Percentiles rank a stretch among this genome's conserved stretches.
phyloP scores from a whole-genome alignment of 37 sponge, comb jelly and placozoan genomes.

The Aphrocallistes beatrix region DNA sequence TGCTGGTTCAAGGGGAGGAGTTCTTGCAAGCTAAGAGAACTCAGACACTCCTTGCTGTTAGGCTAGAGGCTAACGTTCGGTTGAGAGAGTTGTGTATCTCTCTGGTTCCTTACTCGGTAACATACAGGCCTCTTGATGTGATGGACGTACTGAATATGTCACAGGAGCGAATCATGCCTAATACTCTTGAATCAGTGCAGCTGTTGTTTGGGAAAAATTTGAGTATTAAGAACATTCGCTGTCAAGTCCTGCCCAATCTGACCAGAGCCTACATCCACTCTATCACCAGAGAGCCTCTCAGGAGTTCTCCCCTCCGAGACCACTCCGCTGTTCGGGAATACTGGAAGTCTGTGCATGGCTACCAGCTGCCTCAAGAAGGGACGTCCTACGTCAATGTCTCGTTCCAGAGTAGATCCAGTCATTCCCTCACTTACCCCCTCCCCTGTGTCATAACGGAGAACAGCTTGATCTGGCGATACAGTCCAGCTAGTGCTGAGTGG shows the following conservation, averaged over 20 bases:
- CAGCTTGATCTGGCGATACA: not conserved
- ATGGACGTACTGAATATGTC: not conserved
- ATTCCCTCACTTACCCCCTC: not conserved
- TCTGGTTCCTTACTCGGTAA: not conserved
- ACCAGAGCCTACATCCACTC: not conserved
- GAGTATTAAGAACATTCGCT: not conserved
- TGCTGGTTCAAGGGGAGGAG: conserved; percentile 43
- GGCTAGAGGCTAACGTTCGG: not conserved
- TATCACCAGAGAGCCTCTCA: not conserved
- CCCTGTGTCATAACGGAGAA: not conserved
- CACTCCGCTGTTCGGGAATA: not conserved
- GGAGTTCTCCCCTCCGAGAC: not conserved
- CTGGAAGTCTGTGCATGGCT: not conserved
- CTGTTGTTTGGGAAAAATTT: not conserved
- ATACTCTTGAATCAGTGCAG: not conserved
- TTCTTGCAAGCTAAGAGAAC: not conserved
- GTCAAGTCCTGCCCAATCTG: not conserved
- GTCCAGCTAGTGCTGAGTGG: not conserved
- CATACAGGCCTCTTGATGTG: not conserved
- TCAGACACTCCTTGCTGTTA: not conserved
- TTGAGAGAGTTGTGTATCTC: not conserved
- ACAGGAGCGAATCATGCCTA: not conserved
- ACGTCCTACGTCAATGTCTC: not conserved
- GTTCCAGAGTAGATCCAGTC: not conserved
- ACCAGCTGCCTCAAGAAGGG: not conserved